Evolutionary conservation across 1,140 invertebrate species (phyloP).

Genomic region (Halesus radiatus): DNA sequence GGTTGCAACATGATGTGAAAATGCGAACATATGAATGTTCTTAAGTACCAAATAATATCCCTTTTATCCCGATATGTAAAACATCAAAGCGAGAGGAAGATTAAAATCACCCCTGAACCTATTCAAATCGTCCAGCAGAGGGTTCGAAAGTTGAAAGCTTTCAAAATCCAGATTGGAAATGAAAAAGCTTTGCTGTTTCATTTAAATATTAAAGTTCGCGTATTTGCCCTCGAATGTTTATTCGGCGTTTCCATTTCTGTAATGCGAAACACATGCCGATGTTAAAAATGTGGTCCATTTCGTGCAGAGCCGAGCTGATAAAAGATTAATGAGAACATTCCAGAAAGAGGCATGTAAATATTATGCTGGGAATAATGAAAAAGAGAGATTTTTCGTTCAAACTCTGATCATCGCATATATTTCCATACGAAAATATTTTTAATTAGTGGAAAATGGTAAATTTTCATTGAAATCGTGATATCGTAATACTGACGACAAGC

Average conservation of each 20-base stretch:
- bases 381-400: neutral
- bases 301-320: neutral
- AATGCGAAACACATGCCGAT: conserved; percentile 2
- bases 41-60: no score
- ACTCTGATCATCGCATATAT: neutral
- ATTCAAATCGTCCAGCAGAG: neutral
- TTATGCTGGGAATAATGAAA: neutral
- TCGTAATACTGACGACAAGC: no score
- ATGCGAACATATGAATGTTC: no score
- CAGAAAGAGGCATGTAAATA: neutral
- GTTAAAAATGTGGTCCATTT: neutral
- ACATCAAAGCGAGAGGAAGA: conserved; percentile 18
- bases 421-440: neutral
- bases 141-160: neutral
- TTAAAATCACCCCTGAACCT: neutral
- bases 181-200: neutral
- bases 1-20: no score
- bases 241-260: conserved; percentile 9
- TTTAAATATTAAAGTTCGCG: conserved; percentile 2
- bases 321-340: conserved; percentile 2
- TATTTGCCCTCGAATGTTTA: neutral
- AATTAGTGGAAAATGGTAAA: no score
- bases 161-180: no score
- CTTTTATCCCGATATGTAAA: no score
- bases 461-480: no score